These are phyloP conservation scores for Linepithema humile DNA, from an alignment of 1,140 invertebrate species.

Conservation along the genomic window DNA sequence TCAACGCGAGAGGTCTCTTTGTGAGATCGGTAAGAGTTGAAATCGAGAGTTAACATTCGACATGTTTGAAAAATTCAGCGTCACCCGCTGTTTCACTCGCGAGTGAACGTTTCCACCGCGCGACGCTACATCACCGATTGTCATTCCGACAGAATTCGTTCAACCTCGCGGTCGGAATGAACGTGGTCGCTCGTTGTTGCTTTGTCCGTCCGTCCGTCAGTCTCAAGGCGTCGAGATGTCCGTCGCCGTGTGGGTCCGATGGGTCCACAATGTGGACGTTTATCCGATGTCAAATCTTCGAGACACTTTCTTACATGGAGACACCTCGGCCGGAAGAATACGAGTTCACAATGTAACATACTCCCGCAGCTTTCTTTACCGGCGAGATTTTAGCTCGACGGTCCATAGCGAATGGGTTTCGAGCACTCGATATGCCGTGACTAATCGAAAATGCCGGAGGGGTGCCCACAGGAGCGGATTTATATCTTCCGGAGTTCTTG, in stretches of 20 bases:
- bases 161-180: neutral
- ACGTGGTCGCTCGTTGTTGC: neutral
- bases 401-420: constrained; percentile 73
- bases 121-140: neutral
- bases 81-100: neutral
- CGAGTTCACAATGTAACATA: constrained; percentile 28
- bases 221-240: neutral
- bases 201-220: constrained; percentile 34
- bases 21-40: neutral
- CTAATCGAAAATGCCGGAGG: constrained; percentile 72
- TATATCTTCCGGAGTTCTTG: neutral
- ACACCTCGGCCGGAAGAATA: neutral
- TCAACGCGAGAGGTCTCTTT: neutral
- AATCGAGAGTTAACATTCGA: neutral
- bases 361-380: neutral
- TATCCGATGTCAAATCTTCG: constrained; percentile 54
- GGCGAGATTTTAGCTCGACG: constrained; percentile 66
- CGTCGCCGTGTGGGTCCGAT: neutral
- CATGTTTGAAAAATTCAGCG: neutral
- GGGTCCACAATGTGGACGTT: constrained; percentile 28
- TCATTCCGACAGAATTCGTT: constrained; percentile 37
- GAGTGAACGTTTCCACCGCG: neutral
- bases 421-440: constrained; percentile 67
- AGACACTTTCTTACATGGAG: constrained; percentile 38
- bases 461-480: constrained; percentile 29